Percentiles rank a stretch among this genome's conserved stretches.
Evolutionary conservation across 2,797 vertebrate species (phyloP).

Genomic region (Pipistrellus pygmaeus): DNA sequence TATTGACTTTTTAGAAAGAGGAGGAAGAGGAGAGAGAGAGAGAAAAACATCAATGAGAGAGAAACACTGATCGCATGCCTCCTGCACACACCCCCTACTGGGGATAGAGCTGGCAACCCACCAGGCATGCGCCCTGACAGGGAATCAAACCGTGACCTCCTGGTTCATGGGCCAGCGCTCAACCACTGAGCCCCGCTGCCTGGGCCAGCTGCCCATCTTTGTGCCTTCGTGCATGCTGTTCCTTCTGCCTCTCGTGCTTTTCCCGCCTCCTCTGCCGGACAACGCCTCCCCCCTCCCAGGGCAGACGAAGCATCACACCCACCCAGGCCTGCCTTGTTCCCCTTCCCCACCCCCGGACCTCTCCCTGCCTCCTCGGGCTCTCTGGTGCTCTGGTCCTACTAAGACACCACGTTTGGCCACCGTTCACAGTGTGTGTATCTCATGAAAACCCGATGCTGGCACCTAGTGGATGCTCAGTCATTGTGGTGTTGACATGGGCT

Average conservation of each 20-base stretch:
- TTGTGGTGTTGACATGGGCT: fast-evolving
- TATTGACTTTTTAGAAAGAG: too few species aligned
- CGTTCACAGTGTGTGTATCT: fast-evolving
- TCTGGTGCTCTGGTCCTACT: not conserved
- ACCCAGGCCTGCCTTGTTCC: not conserved
- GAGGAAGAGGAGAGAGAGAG: too few species aligned
- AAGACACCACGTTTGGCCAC: not conserved
- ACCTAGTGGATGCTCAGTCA: not conserved
- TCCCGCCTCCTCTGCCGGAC: not conserved
- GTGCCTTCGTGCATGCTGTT: not conserved
- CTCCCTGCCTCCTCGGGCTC: not conserved
- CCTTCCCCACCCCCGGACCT: fast-evolving
- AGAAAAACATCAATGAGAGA: too few species aligned
- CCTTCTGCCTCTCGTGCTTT: fast-evolving
- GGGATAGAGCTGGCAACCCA: too few species aligned
- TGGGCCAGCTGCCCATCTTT: too few species aligned
- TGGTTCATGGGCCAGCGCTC: too few species aligned
- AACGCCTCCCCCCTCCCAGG: not conserved
- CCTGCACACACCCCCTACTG: too few species aligned
- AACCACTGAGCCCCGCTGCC: too few species aligned
- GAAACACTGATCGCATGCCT: too few species aligned
- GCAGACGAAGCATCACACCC: fast-evolving
- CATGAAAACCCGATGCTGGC: fast-evolving
- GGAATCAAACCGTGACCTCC: too few species aligned
- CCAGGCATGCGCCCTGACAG: too few species aligned